Evolutionary conservation across 2,113 vertebrate species (phyloP).

Genomic region (Ictidomys tridecemlineatus): DNA sequence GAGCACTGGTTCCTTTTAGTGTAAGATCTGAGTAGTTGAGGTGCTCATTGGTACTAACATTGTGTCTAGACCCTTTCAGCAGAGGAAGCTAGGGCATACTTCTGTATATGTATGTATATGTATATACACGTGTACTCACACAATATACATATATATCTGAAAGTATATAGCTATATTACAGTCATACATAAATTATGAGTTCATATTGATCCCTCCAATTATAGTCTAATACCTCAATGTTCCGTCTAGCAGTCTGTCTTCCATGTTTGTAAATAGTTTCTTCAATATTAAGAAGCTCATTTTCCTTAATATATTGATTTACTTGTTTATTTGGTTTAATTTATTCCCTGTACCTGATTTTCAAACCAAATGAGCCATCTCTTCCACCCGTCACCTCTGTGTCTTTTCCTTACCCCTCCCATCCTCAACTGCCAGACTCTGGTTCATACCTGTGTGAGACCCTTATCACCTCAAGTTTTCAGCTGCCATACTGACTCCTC

Average conservation of each 20-base stretch:
- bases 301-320: slow-evolving; percentile 40
- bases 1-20: background rate
- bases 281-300: background rate
- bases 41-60: background rate
- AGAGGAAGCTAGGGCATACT: background rate
- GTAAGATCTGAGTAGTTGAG: background rate
- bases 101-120: too few relatives aligned
- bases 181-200: background rate
- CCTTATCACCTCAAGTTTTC: background rate
- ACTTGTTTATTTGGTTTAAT: background rate
- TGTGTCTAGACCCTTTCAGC: background rate
- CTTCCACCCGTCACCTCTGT: background rate
- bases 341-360: background rate
- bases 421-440: background rate
- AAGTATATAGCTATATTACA: background rate
- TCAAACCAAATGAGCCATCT: background rate
- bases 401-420: background rate
- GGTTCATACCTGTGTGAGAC: background rate
- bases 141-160: background rate
- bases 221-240: background rate
- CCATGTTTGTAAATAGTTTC: slow-evolving; percentile 6
- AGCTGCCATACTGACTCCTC: background rate
- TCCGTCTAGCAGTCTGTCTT: background rate
- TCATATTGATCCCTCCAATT: background rate
- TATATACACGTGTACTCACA: background rate